These are phyloP conservation scores for Drosophila miranda DNA, from an alignment of 1,140 invertebrate species.

Conservation along the genomic window DNA sequence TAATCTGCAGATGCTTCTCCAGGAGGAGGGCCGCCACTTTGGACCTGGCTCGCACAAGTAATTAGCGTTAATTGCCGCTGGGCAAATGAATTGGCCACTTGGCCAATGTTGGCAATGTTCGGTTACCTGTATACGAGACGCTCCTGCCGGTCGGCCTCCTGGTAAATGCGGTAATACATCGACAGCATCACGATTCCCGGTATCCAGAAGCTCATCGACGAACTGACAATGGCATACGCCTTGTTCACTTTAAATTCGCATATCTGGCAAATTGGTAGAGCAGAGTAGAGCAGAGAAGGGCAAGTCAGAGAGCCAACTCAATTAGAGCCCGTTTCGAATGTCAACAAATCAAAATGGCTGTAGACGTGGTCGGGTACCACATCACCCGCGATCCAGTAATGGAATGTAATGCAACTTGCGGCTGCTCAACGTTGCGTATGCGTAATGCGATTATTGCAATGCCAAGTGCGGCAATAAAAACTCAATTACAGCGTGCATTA, in stretches of 20 bases:
- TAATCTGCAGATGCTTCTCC: constrained; percentile 94
- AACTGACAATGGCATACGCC: constrained; percentile 94
- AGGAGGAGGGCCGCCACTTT: constrained; percentile 92
- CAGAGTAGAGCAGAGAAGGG: background rate
- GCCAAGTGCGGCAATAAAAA: constrained; percentile 64
- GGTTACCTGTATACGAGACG: constrained; percentile 92
- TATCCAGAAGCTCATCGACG: constrained; percentile 97
- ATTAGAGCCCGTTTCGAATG: constrained; percentile 14
- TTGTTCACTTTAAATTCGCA: constrained; percentile 95
- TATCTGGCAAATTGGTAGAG: constrained; percentile 58
- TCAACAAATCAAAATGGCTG: constrained; percentile 36
- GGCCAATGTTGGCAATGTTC: background rate
- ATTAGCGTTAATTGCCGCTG: constrained; percentile 58
- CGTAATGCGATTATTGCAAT: constrained; percentile 63
- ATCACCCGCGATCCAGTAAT: constrained; percentile 15
- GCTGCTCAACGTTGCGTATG: constrained; percentile 54
- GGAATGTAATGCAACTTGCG: constrained; percentile 32
- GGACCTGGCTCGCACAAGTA: constrained; percentile 84
- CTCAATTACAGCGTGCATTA: constrained; percentile 62
- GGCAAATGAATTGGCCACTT: constrained; percentile 64
- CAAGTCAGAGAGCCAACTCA: constrained; percentile 16
- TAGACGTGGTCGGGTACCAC: background rate
- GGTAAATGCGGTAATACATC: constrained; percentile 96
- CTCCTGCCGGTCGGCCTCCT: constrained; percentile 95
- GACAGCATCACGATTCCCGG: constrained; percentile 97